Evolutionary conservation across 35 echinoderm and acorn worm species (phyloP).

Genomic region (Amphiura filiformis): DNA sequence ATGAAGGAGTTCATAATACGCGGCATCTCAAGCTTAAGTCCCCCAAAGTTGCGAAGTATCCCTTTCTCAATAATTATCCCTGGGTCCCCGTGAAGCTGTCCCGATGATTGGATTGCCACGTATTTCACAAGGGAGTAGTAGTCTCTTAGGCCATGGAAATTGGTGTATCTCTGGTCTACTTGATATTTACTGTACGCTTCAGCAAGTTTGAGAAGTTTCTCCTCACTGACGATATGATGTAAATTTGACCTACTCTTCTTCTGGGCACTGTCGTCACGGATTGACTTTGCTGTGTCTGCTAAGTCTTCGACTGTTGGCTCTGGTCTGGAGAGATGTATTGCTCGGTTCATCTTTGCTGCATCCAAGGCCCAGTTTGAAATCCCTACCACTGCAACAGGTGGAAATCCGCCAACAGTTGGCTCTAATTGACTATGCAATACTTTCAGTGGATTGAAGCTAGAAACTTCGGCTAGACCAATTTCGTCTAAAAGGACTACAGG

Average conservation of each 20-base stretch:
- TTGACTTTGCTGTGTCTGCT: conserved; percentile 28
- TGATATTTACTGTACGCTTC: conserved; percentile 14
- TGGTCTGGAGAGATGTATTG: conserved; percentile 26
- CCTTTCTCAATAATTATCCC: background rate
- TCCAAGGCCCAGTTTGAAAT: conserved; percentile 58
- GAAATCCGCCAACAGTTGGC: conserved; percentile 13
- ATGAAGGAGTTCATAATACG: conserved; percentile 26
- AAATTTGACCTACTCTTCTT: background rate
- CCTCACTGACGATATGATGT: background rate
- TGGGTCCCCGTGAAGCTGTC: background rate
- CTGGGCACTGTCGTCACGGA: conserved; percentile 2
- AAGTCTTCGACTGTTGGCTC: conserved; percentile 33
- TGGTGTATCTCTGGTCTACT: background rate
- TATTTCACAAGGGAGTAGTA: conserved; percentile 38
- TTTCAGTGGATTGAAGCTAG: conserved; percentile 25
- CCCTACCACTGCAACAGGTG: conserved; percentile 35
- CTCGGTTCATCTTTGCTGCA: conserved; percentile 60
- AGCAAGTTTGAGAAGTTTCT: conserved; percentile 6
- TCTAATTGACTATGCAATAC: conserved; percentile 28
- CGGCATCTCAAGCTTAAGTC: background rate
- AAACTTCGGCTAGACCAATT: conserved; percentile 44
- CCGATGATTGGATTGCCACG: background rate
- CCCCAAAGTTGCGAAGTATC: conserved; percentile 43
- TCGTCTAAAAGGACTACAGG: conserved; percentile 51
- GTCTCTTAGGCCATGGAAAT: conserved; percentile 42